Base-by-base conservation (phyloP, 2,888 invertebrate species). In the Gandaritis pyraliata region DNA sequence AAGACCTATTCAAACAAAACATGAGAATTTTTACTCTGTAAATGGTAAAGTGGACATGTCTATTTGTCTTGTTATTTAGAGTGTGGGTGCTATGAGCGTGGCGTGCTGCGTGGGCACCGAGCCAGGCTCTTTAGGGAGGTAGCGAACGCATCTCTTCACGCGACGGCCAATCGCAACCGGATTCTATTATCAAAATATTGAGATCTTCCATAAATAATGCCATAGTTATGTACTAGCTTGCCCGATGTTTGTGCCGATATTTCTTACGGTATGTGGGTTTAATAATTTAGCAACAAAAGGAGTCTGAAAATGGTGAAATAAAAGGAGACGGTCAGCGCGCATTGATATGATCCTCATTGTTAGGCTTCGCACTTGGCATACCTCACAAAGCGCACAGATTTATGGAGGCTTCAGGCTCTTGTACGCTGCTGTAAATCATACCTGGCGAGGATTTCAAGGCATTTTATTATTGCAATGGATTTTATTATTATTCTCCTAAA, bases 1-100 rank as follows among this genome's bases (percentile, higher is more conserved):
- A 88, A 90, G 90, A 85, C 91, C 90, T 90, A 87, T 85, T 84
- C 90, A 91, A 90, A 91, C 89, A 91, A 72, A 79, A 87, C 87
- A 86, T 86, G 90, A 85, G 86, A 87, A 88, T 88, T 90, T 91
- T 90, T 87, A 89, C 87, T 85, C 74, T 80, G 89, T 91, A 88
- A 90, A 90, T 91, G 89, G 89, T 88, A 87, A 88, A 91, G 87
- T 90, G 89, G 88, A 90, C 85, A 88, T 80, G 87, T 82, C 80
- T 91, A 85, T 91, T 91, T 92, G 88, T 78, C 81, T 89, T 88
- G 83, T 87, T 88, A 82, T 85, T 91, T 92, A 92, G 91, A 84
- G 90, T 86, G 90, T 88, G 87, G 85, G 89, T 89, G 89, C 87
- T 74, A 88, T 82, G 83, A 77, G 85, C 85, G 84, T 85, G 85